Conservation (phyloP, 2,797 vertebrate genomes). For the Melanotaenia trifasciata region DNA sequence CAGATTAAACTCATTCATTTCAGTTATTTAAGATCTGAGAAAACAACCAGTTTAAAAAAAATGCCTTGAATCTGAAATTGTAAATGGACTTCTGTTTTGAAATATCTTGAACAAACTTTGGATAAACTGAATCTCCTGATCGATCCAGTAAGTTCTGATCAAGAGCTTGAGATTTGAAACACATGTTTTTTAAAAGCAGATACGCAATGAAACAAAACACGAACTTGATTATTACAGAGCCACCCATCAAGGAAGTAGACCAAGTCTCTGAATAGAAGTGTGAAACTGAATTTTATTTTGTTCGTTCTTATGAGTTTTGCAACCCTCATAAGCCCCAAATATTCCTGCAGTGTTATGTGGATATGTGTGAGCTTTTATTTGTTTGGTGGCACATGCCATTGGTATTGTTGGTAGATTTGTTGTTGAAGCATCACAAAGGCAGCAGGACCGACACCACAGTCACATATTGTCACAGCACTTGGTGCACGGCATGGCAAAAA, state of each 20-base stretch:
- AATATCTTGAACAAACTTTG: no score
- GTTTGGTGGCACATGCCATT: constrained; percentile 43
- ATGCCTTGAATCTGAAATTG: no score
- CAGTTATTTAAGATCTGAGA: no score
- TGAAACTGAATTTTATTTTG: background rate
- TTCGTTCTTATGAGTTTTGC: background rate
- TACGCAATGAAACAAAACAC: background rate
- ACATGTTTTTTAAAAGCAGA: background rate
- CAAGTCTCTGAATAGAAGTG: no score
- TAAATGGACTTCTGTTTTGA: no score
- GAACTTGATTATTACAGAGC: no score
- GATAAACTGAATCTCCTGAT: no score
- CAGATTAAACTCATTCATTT: no score
- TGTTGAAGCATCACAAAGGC: constrained; percentile 57
- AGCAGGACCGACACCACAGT: constrained; percentile 47
- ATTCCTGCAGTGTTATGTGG: background rate
- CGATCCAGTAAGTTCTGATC: no score
- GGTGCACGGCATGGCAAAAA: constrained; percentile 23
- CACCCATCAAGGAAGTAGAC: no score
- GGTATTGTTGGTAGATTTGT: constrained; percentile 52
- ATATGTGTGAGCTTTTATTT: constrained; percentile 3
- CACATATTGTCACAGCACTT: constrained; percentile 42
- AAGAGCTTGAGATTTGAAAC: background rate
- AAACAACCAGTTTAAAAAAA: no score
- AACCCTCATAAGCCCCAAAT: background rate